Conservation (phyloP, 2,113 vertebrate species). For the Grammomys surdaster region DNA sequence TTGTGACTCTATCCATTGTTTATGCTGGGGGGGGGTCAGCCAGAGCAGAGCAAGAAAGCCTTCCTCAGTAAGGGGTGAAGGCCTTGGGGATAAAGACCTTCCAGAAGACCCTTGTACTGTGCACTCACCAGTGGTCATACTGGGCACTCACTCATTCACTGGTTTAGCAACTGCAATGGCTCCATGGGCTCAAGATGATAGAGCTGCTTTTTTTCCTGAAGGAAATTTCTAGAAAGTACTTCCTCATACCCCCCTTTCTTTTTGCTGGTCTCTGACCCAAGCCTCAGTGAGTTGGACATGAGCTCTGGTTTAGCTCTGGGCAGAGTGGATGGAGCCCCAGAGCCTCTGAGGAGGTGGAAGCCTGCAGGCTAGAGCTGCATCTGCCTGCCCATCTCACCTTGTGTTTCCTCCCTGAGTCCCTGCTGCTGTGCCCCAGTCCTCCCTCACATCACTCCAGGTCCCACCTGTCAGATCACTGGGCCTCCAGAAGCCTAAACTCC, state of each 20-base stretch:
- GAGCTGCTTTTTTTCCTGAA: not conserved
- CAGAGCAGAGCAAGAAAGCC: not conserved
- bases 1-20: not conserved
- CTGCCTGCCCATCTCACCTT: not conserved
- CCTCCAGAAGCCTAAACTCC: not conserved
- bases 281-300: not conserved
- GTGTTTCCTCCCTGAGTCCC: not conserved
- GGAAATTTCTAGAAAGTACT: constrained; percentile 33
- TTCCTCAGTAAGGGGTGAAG: not conserved
- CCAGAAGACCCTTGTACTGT: not conserved
- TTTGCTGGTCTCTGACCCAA: not conserved
- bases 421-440: not conserved
- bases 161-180: not conserved
- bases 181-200: too few species aligned
- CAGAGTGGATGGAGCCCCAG: fast-evolving
- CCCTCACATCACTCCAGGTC: not conserved
- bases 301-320: not conserved
- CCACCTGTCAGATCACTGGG: not conserved
- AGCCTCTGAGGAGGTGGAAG: not conserved
- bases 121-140: not conserved
- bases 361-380: not conserved
- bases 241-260: not conserved
- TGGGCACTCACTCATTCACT: not conserved
- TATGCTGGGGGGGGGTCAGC: not conserved
- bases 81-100: not conserved